These are phyloP conservation scores for Phrynosoma platyrhinos DNA, from an alignment of 2,113 vertebrate genomes.

Conservation along the genomic window DNA sequence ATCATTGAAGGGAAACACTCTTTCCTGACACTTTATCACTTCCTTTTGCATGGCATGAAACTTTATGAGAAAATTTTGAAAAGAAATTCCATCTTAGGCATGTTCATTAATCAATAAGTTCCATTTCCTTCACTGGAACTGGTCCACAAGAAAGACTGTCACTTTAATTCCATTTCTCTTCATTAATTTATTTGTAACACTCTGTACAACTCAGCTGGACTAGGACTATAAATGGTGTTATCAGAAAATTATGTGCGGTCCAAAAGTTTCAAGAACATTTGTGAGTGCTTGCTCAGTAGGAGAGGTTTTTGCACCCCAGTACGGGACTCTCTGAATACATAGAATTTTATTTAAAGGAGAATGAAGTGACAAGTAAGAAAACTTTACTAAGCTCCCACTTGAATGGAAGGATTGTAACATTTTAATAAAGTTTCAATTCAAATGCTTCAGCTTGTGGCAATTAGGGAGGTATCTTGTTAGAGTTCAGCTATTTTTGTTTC, in stretches of 20 bases:
- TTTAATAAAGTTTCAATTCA: constrained; percentile 19
- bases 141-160: not conserved
- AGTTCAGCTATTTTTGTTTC: not conserved
- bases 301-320: not conserved
- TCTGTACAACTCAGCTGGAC: not conserved
- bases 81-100: not conserved
- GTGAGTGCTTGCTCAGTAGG: rapidly evolving
- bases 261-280: constrained; percentile 21
- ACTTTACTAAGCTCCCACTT: not conserved
- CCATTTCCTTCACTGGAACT: not conserved
- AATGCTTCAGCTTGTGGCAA: not conserved
- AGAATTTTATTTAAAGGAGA: not conserved
- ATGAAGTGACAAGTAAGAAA: not conserved
- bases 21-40: not conserved
- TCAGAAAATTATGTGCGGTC: rapidly evolving
- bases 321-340: not conserved
- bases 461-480: not conserved
- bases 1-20: not conserved
- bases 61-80: not conserved
- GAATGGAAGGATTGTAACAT: not conserved
- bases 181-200: not conserved
- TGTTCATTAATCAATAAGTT: rapidly evolving
- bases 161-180: constrained; percentile 6
- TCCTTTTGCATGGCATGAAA: not conserved
- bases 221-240: not conserved